A percentile compares a stretch with the other conserved stretches of the same genome.
Conservation (phyloP, 1,140 invertebrate species). For the Drosophila littoralis region DNA sequence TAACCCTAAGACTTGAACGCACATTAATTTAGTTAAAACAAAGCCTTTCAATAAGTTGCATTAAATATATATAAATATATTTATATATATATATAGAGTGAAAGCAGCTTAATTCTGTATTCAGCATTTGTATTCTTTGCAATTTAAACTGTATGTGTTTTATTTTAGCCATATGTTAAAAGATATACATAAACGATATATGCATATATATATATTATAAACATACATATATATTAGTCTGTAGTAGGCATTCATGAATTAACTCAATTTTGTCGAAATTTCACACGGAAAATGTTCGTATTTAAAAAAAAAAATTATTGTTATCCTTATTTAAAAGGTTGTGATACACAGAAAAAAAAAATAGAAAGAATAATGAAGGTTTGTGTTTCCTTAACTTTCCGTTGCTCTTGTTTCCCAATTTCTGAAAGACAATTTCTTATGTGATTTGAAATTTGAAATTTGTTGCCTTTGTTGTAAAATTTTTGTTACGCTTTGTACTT, state of each 20-base stretch:
- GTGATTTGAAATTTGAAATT: constrained; percentile 58
- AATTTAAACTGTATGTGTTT: constrained; percentile 71
- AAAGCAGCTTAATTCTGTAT: constrained; percentile 54
- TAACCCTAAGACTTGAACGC: constrained; percentile 77
- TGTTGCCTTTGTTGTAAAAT: constrained; percentile 20
- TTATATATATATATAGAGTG: constrained; percentile 31
- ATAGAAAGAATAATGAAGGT: constrained; percentile 31
- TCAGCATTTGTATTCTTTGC: constrained; percentile 80
- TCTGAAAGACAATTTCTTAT: constrained; percentile 55
- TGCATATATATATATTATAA: constrained; percentile 45
- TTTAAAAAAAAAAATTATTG: constrained; percentile 58
- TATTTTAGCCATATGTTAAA: constrained; percentile 66
- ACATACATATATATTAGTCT: constrained; percentile 56
- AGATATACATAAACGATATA: constrained; percentile 51
- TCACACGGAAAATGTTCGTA: constrained; percentile 34
- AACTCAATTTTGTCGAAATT: constrained; percentile 72
- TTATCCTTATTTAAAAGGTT: constrained; percentile 76
- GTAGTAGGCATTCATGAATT: constrained; percentile 56
- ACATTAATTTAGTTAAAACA: constrained; percentile 67
- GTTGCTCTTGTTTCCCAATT: constrained; percentile 28
- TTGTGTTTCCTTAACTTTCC: constrained; percentile 76
- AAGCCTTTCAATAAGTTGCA: constrained; percentile 41
- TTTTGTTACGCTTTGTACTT: constrained; percentile 37
- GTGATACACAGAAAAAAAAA: constrained; percentile 67
- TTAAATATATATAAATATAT: constrained; percentile 27